These are phyloP conservation scores for Sinocyclocheilus maitianheensis DNA, from an alignment of 2,113 vertebrate species.

Conservation along the genomic window DNA sequence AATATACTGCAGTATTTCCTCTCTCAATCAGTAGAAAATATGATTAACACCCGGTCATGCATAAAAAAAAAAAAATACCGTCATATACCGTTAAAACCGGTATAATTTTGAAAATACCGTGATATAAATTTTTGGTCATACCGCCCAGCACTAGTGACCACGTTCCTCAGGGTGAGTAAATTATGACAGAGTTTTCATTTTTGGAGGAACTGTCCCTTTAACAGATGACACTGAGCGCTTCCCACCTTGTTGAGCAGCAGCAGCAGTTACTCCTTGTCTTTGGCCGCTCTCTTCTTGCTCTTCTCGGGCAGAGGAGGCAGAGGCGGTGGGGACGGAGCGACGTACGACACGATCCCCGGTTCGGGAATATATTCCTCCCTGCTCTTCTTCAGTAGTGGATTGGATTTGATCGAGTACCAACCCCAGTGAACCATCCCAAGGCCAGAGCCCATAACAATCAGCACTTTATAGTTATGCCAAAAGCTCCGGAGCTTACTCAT, in stretches of 20 bases:
- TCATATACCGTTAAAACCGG: too few species aligned
- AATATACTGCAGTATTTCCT: too few species aligned
- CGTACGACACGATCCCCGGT: conserved; percentile 75
- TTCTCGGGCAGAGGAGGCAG: conserved; percentile 52
- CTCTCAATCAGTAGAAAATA: too few species aligned
- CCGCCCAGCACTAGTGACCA: too few species aligned
- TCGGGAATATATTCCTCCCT: conserved; percentile 68
- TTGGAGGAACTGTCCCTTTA: not conserved
- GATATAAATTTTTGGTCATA: too few species aligned
- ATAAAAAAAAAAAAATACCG: too few species aligned
- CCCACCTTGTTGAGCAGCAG: not conserved
- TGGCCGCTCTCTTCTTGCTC: conserved; percentile 53
- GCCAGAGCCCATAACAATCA: conserved; percentile 85
- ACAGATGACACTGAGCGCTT: too few species aligned
- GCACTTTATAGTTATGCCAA: conserved; percentile 86
- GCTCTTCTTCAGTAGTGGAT: conserved; percentile 74
- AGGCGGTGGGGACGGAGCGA: conserved; percentile 52
- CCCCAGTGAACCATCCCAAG: conserved; percentile 87
- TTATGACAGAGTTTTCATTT: not conserved
- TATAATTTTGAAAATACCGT: too few species aligned
- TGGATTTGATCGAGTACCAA: conserved; percentile 84
- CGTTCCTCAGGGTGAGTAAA: not conserved
- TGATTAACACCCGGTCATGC: too few species aligned
- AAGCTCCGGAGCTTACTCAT: conserved; percentile 82
- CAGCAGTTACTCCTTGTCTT: conserved; percentile 49